Evolutionary conservation across 2,113 vertebrate species (phyloP).

Genomic region (Onychorhynchus coronatus): DNA sequence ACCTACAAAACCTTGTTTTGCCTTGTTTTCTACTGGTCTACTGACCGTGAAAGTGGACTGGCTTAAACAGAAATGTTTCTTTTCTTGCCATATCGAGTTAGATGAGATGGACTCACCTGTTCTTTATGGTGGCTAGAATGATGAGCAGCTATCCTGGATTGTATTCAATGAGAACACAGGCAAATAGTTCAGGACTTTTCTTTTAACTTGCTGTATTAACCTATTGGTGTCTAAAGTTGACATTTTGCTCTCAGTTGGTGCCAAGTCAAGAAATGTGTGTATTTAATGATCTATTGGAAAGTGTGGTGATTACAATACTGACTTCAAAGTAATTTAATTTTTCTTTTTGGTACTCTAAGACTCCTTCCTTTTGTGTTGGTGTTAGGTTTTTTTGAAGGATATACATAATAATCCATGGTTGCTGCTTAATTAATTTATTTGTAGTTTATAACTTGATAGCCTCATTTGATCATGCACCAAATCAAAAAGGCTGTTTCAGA

Average conservation of each 20-base stretch:
- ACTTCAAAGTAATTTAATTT: neutral
- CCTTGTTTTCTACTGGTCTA: neutral
- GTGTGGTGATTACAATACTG: neutral
- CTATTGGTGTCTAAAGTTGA: neutral
- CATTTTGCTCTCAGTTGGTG: neutral
- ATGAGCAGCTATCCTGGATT: neutral
- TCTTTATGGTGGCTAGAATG: neutral
- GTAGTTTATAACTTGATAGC: neutral
- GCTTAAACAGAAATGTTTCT: neutral
- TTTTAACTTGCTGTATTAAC: neutral
- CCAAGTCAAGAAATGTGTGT: neutral
- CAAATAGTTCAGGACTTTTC: neutral
- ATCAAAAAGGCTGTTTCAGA: neutral
- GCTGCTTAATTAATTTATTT: neutral
- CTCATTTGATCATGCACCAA: neutral
- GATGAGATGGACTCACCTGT: neutral
- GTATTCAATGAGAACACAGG: neutral
- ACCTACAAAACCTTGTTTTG: neutral
- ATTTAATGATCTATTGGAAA: neutral
- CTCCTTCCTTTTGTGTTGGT: neutral
- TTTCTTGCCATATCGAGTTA: neutral
- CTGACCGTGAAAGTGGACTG: neutral
- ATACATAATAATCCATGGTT: neutral
- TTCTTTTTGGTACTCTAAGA: neutral
- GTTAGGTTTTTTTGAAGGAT: neutral